These are phyloP conservation scores for Entomobrya multifasciata DNA, from an alignment of 2,888 invertebrate genomes.

Conservation along the genomic window DNA sequence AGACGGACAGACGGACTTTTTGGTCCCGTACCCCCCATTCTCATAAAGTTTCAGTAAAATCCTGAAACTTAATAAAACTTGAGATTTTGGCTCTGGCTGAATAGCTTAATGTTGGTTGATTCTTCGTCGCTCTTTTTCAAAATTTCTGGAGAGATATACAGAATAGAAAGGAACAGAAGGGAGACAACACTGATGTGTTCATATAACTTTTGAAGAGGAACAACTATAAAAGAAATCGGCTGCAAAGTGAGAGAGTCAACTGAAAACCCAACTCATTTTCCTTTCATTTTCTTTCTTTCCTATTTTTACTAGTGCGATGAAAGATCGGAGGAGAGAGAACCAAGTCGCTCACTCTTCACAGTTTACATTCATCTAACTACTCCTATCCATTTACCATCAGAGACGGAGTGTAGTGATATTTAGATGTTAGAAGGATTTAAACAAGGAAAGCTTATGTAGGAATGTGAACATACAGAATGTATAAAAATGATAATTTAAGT, in stretches of 20 bases:
- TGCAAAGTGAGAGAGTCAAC: slow-evolving; percentile 28
- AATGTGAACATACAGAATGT: background rate
- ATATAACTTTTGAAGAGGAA: background rate
- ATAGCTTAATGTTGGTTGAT: background rate
- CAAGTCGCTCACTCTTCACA: background rate
- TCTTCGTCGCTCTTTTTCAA: slow-evolving; percentile 3
- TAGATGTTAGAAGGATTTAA: background rate
- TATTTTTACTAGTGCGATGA: background rate
- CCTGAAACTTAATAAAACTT: no score
- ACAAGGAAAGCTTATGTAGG: slow-evolving; percentile 33
- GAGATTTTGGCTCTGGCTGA: slow-evolving; percentile 22
- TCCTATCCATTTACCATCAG: slow-evolving; percentile 62
- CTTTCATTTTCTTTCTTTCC: slow-evolving; percentile 31
- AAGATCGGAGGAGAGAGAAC: background rate
- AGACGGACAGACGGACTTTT: no score
- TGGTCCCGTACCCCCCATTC: no score
- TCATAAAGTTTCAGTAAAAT: no score
- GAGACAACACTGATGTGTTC: slow-evolving; percentile 10
- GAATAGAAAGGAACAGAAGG: slow-evolving; percentile 1
- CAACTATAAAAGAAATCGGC: background rate
- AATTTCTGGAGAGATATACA: slow-evolving; percentile 40
- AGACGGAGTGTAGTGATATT: background rate
- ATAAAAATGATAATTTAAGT: slow-evolving; percentile 39
- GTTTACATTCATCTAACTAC: slow-evolving; percentile 44
- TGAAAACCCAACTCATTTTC: slow-evolving; percentile 40